Evolutionary conservation across 1,140 invertebrate genomes (phyloP).

Genomic region (Lysiphlebus fabarum): DNA sequence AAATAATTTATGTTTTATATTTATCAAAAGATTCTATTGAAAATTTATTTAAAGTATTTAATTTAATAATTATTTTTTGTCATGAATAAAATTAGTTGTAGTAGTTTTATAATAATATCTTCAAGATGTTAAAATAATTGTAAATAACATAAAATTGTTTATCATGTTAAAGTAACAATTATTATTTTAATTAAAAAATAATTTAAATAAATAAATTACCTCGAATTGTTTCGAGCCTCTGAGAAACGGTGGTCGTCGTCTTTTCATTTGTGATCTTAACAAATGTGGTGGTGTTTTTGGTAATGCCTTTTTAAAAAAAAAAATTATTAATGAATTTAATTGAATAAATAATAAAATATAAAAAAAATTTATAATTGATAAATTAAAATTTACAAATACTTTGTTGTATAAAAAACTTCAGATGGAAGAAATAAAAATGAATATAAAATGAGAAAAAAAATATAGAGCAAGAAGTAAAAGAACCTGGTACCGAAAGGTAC

Average conservation of each 20-base stretch:
- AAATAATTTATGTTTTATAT: too few species aligned
- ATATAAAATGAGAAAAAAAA: conserved; percentile 25
- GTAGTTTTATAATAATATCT: too few species aligned
- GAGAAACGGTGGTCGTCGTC: conserved; percentile 48
- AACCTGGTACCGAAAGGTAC: conserved; percentile 49
- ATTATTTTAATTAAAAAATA: too few species aligned
- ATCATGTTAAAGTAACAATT: too few species aligned
- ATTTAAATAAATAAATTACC: conserved; percentile 32
- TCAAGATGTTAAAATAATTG: too few species aligned
- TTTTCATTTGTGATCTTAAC: conserved; percentile 48
- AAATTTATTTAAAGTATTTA: too few species aligned
- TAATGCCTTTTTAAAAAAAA: conserved; percentile 25
- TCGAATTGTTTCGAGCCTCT: conserved; percentile 46
- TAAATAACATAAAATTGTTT: too few species aligned
- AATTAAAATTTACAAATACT: background rate
- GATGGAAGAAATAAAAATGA: background rate
- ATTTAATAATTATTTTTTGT: too few species aligned
- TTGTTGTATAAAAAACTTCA: background rate
- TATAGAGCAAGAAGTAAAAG: conserved; percentile 33
- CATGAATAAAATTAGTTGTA: too few species aligned
- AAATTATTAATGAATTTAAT: background rate
- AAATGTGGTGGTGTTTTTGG: conserved; percentile 38
- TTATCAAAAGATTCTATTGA: too few species aligned
- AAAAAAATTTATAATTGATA: background rate
- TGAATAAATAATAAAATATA: background rate